These are phyloP conservation scores for Phalacrocorax aristotelis DNA, from an alignment of 2,113 vertebrate genomes.

Conservation along the genomic window DNA sequence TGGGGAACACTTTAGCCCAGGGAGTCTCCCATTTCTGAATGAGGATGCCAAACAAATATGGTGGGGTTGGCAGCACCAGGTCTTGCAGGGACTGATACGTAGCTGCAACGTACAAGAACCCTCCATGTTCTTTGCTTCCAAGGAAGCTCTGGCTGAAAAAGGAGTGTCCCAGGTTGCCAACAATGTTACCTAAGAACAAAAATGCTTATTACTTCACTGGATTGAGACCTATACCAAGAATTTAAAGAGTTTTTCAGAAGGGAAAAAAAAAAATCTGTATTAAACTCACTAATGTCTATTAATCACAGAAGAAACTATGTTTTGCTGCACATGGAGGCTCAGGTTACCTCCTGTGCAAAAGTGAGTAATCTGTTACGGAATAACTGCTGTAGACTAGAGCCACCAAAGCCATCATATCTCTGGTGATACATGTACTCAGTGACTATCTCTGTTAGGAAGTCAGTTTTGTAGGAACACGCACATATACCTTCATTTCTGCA, in stretches of 20 bases:
- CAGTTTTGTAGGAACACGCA: not conserved
- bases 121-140: slow-evolving; percentile 95
- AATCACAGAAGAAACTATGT: not conserved
- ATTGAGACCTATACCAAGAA: not conserved
- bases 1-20: slow-evolving; percentile 98
- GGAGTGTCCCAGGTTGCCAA: slow-evolving; percentile 94
- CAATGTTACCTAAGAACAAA: slow-evolving; percentile 84
- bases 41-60: slow-evolving; percentile 94
- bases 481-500: not conserved
- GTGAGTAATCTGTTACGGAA: not conserved
- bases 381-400: not conserved
- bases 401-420: not conserved
- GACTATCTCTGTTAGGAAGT: not conserved
- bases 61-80: slow-evolving; percentile 91
- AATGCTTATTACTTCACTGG: not conserved
- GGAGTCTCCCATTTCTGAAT: slow-evolving; percentile 99
- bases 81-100: slow-evolving; percentile 97
- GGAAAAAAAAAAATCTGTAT: not conserved
- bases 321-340: not conserved
- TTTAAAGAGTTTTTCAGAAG: not conserved
- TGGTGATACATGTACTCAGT: not conserved
- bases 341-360: not conserved
- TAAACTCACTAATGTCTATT: not conserved
- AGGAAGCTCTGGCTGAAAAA: slow-evolving; percentile 98
- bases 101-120: slow-evolving; percentile 92